Percentiles rank a stretch among this genome's conserved stretches.
These are phyloP conservation scores for Muricea muricata DNA, from an alignment of 92 coral and sea anemone species.

Conservation along the genomic window DNA sequence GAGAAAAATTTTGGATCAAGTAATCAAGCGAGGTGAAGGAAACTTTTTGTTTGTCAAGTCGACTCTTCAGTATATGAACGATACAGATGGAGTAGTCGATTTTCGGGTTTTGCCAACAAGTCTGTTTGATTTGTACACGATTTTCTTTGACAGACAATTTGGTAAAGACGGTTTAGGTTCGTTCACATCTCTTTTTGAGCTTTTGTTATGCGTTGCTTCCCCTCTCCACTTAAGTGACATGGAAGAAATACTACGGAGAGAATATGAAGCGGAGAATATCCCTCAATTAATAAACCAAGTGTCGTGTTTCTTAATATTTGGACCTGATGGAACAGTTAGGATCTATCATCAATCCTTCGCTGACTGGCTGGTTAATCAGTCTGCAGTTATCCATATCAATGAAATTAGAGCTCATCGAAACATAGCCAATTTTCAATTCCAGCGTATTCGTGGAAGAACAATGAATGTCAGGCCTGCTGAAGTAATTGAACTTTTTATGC, in stretches of 20 bases:
- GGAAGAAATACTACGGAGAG: slow-evolving; percentile 41
- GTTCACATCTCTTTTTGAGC: slow-evolving; percentile 59
- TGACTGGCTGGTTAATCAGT: slow-evolving; percentile 64
- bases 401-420: slow-evolving; percentile 43
- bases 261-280: slow-evolving; percentile 25
- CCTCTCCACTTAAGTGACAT: slow-evolving; percentile 59
- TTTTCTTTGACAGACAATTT: slow-evolving; percentile 40
- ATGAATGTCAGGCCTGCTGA: not conserved
- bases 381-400: slow-evolving; percentile 13
- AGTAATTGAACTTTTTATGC: slow-evolving; percentile 40
- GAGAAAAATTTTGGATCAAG: slow-evolving; percentile 6
- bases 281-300: slow-evolving; percentile 14
- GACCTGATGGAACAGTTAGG: slow-evolving; percentile 52
- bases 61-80: slow-evolving; percentile 41
- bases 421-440: slow-evolving; percentile 12
- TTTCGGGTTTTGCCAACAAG: slow-evolving; percentile 34
- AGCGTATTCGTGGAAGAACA: not conserved
- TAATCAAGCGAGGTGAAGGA: slow-evolving; percentile 57
- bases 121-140: slow-evolving; percentile 34
- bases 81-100: not conserved
- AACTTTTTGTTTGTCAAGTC: slow-evolving; percentile 75
- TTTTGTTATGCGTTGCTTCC: slow-evolving; percentile 57
- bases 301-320: slow-evolving; percentile 48
- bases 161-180: slow-evolving; percentile 31
- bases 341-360: slow-evolving; percentile 63